These are phyloP conservation scores for Epizoanthus illoricatus DNA, from an alignment of 92 coral and sea anemone species.

Conservation along the genomic window DNA sequence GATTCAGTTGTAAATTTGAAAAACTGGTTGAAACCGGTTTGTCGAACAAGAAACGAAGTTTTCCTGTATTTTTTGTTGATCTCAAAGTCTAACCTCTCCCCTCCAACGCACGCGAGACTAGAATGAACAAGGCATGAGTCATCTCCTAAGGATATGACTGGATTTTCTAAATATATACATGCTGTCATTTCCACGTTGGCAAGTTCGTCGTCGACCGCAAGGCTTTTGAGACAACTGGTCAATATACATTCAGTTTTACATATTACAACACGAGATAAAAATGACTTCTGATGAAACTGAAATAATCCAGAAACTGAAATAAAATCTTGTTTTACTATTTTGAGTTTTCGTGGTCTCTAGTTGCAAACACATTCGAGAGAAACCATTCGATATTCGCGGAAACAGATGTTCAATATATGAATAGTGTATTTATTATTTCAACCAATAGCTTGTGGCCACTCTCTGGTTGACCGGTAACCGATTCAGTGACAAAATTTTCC, in stretches of 20 bases:
- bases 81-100: conserved; percentile 10
- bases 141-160: background rate
- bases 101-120: conserved; percentile 19
- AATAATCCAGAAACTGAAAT: background rate
- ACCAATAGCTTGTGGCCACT: conserved; percentile 2
- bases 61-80: background rate
- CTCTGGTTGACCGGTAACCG: conserved; percentile 1
- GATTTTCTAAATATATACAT: conserved; percentile 26
- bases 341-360: background rate
- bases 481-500: background rate
- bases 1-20: background rate
- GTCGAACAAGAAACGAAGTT: conserved; percentile 12
- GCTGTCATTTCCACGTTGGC: conserved; percentile 45
- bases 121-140: background rate
- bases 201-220: conserved; percentile 20
- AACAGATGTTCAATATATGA: background rate
- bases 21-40: conserved; percentile 35
- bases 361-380: background rate
- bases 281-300: background rate
- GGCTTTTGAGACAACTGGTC: background rate
- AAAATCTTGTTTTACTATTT: background rate
- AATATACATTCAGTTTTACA: conserved; percentile 1
- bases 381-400: background rate
- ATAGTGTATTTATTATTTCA: background rate
- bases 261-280: background rate